Percentiles rank a stretch among this genome's conserved stretches.
Evolutionary conservation across 2,797 vertebrate species (phyloP).

Genomic region (Micrastur ruficollis): DNA sequence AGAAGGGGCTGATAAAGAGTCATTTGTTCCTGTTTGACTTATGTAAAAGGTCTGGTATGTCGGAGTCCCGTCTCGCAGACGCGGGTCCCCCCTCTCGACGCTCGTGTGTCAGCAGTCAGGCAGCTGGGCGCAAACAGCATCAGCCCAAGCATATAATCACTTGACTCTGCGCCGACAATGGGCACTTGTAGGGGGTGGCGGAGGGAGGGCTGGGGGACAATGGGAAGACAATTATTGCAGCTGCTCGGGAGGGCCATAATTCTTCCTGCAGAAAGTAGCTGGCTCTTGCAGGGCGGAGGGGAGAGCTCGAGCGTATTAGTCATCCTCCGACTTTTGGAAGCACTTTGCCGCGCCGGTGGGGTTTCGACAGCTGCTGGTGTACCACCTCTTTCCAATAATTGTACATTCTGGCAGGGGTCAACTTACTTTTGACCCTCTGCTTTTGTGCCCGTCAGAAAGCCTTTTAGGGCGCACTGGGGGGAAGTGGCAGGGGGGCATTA

Average conservation of each 20-base stretch:
- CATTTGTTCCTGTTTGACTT: constrained; percentile 87
- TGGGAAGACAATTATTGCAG: constrained; percentile 85
- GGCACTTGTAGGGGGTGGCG: constrained; percentile 83
- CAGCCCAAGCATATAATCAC: constrained; percentile 84
- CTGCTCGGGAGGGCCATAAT: constrained; percentile 79
- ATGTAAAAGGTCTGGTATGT: constrained; percentile 84
- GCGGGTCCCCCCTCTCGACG: constrained; percentile 22
- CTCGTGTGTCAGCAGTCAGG: constrained; percentile 82
- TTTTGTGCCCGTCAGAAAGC: constrained; percentile 73
- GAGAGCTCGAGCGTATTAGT: constrained; percentile 74
- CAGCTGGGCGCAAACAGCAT: constrained; percentile 84
- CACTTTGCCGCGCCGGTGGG: constrained; percentile 69
- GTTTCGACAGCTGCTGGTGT: constrained; percentile 82
- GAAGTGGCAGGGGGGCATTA: constrained; percentile 77
- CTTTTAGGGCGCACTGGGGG: constrained; percentile 73
- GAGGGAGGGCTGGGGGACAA: constrained; percentile 80
- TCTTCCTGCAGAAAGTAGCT: constrained; percentile 73
- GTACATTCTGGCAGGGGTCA: constrained; percentile 83
- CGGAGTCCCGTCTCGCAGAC: constrained; percentile 77
- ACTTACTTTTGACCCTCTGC: constrained; percentile 81
- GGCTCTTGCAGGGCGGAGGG: constrained; percentile 55
- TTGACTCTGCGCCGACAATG: constrained; percentile 77
- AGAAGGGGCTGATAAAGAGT: constrained; percentile 78
- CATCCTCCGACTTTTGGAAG: constrained; percentile 75
- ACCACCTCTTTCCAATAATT: constrained; percentile 75